phyloP scores from a whole-genome alignment of 2,888 invertebrate species.

The Cephus runcator region DNA sequence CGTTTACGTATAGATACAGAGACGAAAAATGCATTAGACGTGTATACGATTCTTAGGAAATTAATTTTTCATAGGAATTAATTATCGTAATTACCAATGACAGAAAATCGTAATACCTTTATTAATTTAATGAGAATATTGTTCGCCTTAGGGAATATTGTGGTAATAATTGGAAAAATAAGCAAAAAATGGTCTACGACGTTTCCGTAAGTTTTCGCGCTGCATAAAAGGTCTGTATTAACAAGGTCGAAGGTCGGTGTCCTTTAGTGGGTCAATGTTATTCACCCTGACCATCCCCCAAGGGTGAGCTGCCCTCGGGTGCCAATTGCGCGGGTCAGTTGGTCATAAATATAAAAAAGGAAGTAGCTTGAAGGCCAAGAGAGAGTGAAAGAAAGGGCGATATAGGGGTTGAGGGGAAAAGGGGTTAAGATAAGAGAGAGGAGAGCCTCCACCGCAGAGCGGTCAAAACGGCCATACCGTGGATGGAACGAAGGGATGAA shows the following conservation, averaged over 20 bases:
- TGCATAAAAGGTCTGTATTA: neutral
- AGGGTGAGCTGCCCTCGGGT: neutral
- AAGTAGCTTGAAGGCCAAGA: conserved; percentile 30
- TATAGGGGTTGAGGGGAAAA: neutral
- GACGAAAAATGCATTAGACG: neutral
- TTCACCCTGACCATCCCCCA: neutral
- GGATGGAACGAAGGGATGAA: neutral
- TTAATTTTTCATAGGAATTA: neutral
- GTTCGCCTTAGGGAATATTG: neutral
- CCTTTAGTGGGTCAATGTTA: neutral
- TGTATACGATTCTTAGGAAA: neutral
- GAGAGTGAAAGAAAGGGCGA: conserved; percentile 20
- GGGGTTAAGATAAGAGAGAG: neutral
- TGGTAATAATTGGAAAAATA: neutral
- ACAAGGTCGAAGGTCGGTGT: neutral
- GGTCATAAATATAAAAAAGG: conserved; percentile 39
- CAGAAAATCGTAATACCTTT: neutral
- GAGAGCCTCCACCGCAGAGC: conserved; percentile 19
- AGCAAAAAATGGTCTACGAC: neutral
- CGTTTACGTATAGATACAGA: neutral
- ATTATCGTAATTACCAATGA: neutral
- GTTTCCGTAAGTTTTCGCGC: neutral
- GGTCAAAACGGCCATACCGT: neutral
- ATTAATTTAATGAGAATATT: neutral
- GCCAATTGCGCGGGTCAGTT: conserved; percentile 47